phyloP scores from a whole-genome alignment of 2,797 vertebrate genomes.

The Chanos chanos region DNA sequence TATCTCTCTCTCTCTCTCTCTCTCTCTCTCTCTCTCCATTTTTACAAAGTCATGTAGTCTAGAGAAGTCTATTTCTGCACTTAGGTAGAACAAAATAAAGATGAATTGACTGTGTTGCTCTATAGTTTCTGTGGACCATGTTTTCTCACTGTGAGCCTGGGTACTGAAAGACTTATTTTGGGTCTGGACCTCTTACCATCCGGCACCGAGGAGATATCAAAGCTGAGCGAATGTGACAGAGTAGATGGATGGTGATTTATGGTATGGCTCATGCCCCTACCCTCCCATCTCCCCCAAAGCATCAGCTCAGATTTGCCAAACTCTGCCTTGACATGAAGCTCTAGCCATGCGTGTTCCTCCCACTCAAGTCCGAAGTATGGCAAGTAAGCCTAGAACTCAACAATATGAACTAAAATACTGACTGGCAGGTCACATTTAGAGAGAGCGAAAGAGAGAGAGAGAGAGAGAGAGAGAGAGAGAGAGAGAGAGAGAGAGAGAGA shows the following conservation, averaged over 20 bases:
- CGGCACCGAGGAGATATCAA: slow-evolving; percentile 52
- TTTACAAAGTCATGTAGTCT: not conserved
- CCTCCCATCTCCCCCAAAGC: slow-evolving; percentile 55
- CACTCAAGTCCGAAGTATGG: too few species aligned
- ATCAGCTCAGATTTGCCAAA: slow-evolving; percentile 60
- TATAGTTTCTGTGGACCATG: slow-evolving; percentile 46
- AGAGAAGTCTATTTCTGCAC: not conserved
- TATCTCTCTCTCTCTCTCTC: too few species aligned
- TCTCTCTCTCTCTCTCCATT: too few species aligned
- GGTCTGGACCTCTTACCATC: slow-evolving; percentile 45
- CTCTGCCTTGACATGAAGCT: slow-evolving; percentile 47
- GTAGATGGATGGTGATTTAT: slow-evolving; percentile 69
- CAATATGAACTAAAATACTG: too few species aligned
- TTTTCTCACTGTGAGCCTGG: slow-evolving; percentile 50
- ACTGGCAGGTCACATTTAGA: slow-evolving; percentile 7
- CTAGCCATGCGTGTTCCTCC: slow-evolving; percentile 46
- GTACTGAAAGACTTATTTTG: slow-evolving; percentile 47
- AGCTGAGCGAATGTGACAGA: slow-evolving; percentile 61
- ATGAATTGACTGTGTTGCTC: slow-evolving; percentile 38
- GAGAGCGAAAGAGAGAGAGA: slow-evolving; percentile 31
- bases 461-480: slow-evolving; percentile 12
- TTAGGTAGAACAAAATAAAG: slow-evolving; percentile 25
- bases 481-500: slow-evolving; percentile 44
- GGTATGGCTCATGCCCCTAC: slow-evolving; percentile 55
- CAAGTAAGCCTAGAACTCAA: too few species aligned